Percentiles rank a stretch among this genome's conserved stretches.
Conservation (phyloP, 2,888 invertebrate species). For the Phyllotreta cruciferae region DNA sequence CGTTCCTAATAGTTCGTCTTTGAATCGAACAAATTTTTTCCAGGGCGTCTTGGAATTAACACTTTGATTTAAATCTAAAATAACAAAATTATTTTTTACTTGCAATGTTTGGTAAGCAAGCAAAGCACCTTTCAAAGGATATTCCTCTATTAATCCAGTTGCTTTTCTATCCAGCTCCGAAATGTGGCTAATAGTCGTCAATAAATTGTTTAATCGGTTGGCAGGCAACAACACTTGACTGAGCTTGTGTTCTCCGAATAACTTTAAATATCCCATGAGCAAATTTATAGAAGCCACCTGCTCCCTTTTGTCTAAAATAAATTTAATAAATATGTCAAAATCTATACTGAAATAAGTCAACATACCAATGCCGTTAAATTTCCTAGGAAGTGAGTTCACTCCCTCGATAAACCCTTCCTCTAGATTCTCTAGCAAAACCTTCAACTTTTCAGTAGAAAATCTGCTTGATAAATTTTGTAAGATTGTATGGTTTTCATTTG, state of each 20-base stretch:
- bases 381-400: constrained; percentile 69
- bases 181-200: constrained; percentile 65
- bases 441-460: constrained; percentile 56
- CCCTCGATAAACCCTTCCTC: constrained; percentile 68
- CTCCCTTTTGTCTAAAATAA: constrained; percentile 64
- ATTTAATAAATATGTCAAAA: neutral
- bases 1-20: constrained; percentile 58
- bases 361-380: constrained; percentile 69
- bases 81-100: constrained; percentile 22
- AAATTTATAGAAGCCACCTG: constrained; percentile 71
- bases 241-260: constrained; percentile 66
- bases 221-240: constrained; percentile 65
- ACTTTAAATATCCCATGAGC: constrained; percentile 70
- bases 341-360: constrained; percentile 6
- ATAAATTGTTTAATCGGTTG: constrained; percentile 65
- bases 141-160: constrained; percentile 64
- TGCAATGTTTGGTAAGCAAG: neutral
- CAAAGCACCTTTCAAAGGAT: constrained; percentile 44
- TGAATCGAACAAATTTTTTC: constrained; percentile 70
- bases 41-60: constrained; percentile 63
- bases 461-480: constrained; percentile 59
- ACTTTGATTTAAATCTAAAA: constrained; percentile 57
- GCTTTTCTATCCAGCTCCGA: constrained; percentile 62
- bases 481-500: constrained; percentile 55
- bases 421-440: constrained; percentile 63